These are phyloP conservation scores for Phthorimaea operculella DNA, from an alignment of 1,140 invertebrate species.

Conservation along the genomic window DNA sequence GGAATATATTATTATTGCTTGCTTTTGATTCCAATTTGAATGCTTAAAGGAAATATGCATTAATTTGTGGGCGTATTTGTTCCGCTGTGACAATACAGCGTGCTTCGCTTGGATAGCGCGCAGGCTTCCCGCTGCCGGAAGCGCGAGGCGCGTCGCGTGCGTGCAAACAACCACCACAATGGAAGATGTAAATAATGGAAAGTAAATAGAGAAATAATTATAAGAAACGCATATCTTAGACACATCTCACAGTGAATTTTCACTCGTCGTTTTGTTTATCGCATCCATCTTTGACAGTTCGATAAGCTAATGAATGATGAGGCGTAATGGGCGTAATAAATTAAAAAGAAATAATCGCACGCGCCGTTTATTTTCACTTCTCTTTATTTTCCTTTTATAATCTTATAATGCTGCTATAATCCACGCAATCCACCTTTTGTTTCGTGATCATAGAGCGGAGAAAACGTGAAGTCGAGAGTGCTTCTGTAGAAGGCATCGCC, in stretches of 20 bases:
- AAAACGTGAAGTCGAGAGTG: background rate
- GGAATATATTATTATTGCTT: background rate
- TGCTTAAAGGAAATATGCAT: background rate
- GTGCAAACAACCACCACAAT: slow-evolving; percentile 12
- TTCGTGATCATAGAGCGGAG: background rate
- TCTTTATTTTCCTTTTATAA: no score
- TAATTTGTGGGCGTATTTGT: background rate
- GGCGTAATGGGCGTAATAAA: no score
- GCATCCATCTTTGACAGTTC: no score
- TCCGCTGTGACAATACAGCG: slow-evolving; percentile 1
- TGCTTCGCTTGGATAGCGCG: slow-evolving; percentile 28
- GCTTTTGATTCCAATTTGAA: background rate
- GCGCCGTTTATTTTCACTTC: no score
- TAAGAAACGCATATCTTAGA: slow-evolving; percentile 1
- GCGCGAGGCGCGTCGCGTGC: slow-evolving; percentile 21
- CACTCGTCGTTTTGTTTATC: background rate
- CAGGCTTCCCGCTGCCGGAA: slow-evolving; percentile 29
- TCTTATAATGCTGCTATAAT: no score
- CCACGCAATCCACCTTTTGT: background rate
- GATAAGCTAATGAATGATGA: no score
- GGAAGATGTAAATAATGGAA: slow-evolving; percentile 7
- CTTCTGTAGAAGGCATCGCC: background rate
- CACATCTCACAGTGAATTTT: slow-evolving; percentile 1
- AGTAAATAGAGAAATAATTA: slow-evolving; percentile 5
- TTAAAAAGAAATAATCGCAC: no score